Base-by-base conservation (phyloP, 2,888 invertebrate genomes). In the Plebejus anna region DNA sequence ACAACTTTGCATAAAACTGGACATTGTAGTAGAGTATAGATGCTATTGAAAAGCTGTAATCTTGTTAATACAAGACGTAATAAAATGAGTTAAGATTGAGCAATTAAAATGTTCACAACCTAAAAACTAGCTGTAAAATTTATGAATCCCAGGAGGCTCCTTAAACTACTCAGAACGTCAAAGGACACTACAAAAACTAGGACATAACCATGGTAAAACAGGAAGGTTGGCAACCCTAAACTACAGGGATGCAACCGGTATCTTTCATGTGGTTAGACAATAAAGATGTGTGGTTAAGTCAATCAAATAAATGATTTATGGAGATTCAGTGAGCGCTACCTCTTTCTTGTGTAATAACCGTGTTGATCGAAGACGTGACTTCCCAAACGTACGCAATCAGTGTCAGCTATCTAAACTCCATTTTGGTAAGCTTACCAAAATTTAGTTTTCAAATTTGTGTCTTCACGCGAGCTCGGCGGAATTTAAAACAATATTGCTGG, bases 251-350 rank as follows among this genome's bases (percentile, higher is more conserved):
- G 72, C 22, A 71, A 71, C 22, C 42, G 47, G 47, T 13, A 13
- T 42, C 4, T n/a, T 72, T 47, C 28, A 22, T 47, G 71, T 72
- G 47, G 72, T 72, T 72, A 4, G 22, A 72, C 47, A 22, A 72
- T 42, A n/a, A 47, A 47, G 9, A 11, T 13, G 28, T 71, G 71
- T 42, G 72, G 72, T 72, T 47, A 47, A 28, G 4, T 47, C 2
- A 72, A 72, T 22, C 72, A 42, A 9, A 4, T 72, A 9, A 66
- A 66, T 32, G 32, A 16, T 66, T 32, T 66, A 16, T 5, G 66
- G 16, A 32, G 5, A 5, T 4, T 66, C 5, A 9, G 7, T 13
- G 16, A 66, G 32, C 6, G 66, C 66, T 32, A 66, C 32, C 4
- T 32, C 32, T 66, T 22, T 9, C 28, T 28, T 32, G 4, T 13